Conservation (phyloP, 2,113 vertebrate genomes). For the Nesogale talazaci region DNA sequence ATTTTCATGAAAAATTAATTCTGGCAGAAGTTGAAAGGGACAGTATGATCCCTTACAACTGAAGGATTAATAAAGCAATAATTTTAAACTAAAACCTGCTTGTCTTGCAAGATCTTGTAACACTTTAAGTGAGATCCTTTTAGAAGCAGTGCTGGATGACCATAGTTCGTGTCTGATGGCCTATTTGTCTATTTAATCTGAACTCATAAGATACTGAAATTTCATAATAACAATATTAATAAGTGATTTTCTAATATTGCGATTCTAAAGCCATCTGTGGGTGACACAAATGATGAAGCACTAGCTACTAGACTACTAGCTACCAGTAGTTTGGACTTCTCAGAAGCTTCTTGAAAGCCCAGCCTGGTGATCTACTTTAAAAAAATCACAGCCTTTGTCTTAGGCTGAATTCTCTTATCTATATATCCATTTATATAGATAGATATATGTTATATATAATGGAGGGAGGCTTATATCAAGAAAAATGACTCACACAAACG, state of each 20-base stretch:
- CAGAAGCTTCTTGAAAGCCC: background rate
- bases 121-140: background rate
- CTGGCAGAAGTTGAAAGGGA: background rate
- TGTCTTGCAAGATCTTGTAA: background rate
- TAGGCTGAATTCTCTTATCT: no score
- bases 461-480: no score
- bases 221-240: background rate
- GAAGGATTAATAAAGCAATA: background rate
- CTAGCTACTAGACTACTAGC: background rate
- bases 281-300: background rate
- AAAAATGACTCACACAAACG: no score
- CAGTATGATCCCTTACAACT: background rate
- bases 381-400: background rate
- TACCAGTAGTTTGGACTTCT: background rate
- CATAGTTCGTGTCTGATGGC: background rate
- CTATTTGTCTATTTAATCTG: background rate
- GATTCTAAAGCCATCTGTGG: background rate
- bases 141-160: background rate
- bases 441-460: no score
- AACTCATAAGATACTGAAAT: constrained; percentile 26
- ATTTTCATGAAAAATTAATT: constrained; percentile 14
- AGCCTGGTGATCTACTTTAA: background rate
- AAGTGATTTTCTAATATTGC: constrained; percentile 18
- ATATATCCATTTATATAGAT: no score
- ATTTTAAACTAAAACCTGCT: background rate